These are phyloP conservation scores for Axinella damicornis DNA, from an alignment of 37 sponge, comb jelly and placozoan genomes.

Conservation along the genomic window DNA sequence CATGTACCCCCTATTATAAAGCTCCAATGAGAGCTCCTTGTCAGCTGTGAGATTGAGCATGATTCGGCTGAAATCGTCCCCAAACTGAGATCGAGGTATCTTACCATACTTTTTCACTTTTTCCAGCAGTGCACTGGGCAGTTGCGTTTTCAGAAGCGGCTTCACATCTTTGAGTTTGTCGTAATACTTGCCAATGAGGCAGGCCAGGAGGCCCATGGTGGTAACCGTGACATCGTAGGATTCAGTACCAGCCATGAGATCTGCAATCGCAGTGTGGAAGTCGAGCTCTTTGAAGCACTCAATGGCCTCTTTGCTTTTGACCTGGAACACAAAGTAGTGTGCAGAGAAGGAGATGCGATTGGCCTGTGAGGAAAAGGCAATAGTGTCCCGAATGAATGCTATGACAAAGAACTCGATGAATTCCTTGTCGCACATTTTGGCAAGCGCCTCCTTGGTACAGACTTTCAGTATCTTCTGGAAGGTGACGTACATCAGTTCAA, in stretches of 20 bases:
- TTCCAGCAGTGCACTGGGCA: slow-evolving; percentile 11
- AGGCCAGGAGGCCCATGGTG: slow-evolving; percentile 33
- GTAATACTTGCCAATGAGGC: slow-evolving; percentile 34
- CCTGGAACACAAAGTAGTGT: slow-evolving; percentile 46
- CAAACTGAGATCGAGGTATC: slow-evolving; percentile 16
- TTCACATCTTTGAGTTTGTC: slow-evolving; percentile 37
- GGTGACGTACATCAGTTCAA: slow-evolving; percentile 45
- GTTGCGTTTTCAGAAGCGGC: slow-evolving; percentile 23
- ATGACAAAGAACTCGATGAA: slow-evolving; percentile 38
- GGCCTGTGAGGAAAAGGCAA: slow-evolving; percentile 4
- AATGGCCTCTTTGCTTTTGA: slow-evolving; percentile 21
- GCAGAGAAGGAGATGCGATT: slow-evolving; percentile 19
- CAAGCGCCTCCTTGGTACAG: not conserved
- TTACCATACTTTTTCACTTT: slow-evolving; percentile 20
- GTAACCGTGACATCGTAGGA: not conserved
- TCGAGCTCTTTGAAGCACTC: slow-evolving; percentile 10
- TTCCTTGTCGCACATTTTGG: slow-evolving; percentile 17
- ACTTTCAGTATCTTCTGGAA: slow-evolving; percentile 37
- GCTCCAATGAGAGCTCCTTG: slow-evolving; percentile 67
- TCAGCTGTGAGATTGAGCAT: slow-evolving; percentile 76
- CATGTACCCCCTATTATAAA: slow-evolving; percentile 44
- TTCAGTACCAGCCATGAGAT: not conserved
- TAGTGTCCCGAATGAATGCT: slow-evolving; percentile 35
- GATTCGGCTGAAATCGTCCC: slow-evolving; percentile 71
- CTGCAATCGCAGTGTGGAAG: slow-evolving; percentile 33